Evolutionary conservation across 2,113 vertebrate species (phyloP).

Genomic region (Shinisaurus crocodilurus): DNA sequence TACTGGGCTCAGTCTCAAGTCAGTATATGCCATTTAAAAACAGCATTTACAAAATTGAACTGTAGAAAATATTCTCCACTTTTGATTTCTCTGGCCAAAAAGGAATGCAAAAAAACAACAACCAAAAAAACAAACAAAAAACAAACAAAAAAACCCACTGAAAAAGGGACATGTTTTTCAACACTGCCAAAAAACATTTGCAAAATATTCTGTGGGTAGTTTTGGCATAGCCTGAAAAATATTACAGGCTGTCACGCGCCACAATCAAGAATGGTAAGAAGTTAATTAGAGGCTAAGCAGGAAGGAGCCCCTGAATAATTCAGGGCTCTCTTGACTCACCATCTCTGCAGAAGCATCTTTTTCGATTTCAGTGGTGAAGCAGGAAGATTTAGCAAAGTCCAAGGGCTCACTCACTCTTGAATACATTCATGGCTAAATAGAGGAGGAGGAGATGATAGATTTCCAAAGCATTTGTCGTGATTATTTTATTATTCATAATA

Average conservation of each 20-base stretch:
- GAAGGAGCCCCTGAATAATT: background rate
- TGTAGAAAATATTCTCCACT: background rate
- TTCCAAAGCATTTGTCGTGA: background rate
- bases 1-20: too few relatives aligned
- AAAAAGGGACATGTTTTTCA: background rate
- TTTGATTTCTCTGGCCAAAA: background rate
- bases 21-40: background rate
- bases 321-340: background rate
- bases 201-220: background rate
- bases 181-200: background rate
- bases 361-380: background rate
- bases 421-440: background rate
- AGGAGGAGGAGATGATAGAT: background rate
- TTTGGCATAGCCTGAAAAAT: background rate
- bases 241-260: background rate
- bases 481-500: background rate
- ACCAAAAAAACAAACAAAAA: too few relatives aligned
- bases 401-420: background rate
- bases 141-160: background rate
- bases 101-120: background rate
- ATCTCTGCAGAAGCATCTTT: background rate
- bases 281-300: background rate
- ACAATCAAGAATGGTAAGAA: background rate
- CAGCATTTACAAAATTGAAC: too few relatives aligned
- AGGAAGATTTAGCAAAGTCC: background rate